Base-by-base conservation (phyloP, 2,888 invertebrate genomes). In the Sialis lutaria region DNA sequence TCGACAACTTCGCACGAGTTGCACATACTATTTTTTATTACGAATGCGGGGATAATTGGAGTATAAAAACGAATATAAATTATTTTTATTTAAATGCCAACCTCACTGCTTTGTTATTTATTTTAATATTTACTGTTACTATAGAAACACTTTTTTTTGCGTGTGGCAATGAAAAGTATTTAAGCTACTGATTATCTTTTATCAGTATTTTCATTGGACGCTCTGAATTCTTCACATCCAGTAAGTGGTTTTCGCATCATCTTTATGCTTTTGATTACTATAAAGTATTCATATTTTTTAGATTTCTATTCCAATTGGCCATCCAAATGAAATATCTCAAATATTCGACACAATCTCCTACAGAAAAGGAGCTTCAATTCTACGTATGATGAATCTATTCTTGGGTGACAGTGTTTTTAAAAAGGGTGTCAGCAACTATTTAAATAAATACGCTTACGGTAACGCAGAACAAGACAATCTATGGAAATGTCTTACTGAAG, bases 351-450 rank as follows among this genome's bases (percentile, higher is more conserved):
- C 77, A 47, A 89, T 90, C 55, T 85, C 88, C 0, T 90, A 90
- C 64, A 75, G 77, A 51, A 90, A 90, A 65, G 90, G 90, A 1
- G 79, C 88, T 1, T 76, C 80, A 0, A 73, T 96, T 41, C 77
- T 96, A 50, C 73, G 92, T 41, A 96, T 96, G 95, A 89, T 95
- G 83, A 78, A 80, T 53, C 71, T 81, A 59, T 84, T 88, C 64
- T 72, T 95, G 30, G 91, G 92, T 0, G 77, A 83, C 43, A 70
- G 76, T 0, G 72, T 79, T 10, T 82, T 88, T 63, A 71, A 75
- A 51, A 64, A 68, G 52, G 83, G 82, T 7, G 68, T 84, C 8
- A 74, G 74, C 49, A 75, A 72, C 52, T 86, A 85, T 60, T 64
- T 87, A 12, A 61, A 67, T 1, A 70, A 72, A 48, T 73, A 77